Evolutionary conservation across 2,888 invertebrate species (phyloP).

Genomic region (Sarcophaga variegata): DNA sequence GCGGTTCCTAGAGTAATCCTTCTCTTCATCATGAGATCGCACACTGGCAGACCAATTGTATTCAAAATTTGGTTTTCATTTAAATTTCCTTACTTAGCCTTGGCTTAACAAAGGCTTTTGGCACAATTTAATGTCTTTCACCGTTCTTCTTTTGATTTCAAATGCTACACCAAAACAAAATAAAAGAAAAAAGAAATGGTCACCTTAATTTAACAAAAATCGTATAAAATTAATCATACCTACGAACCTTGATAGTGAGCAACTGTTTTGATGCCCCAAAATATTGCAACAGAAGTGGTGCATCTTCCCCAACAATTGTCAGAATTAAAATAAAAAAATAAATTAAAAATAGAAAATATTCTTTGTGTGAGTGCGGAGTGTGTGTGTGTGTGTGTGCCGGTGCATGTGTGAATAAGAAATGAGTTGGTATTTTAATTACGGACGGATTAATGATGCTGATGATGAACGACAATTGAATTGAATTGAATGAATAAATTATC

Average conservation of each 20-base stretch:
- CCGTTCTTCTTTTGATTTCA: no score
- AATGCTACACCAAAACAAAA: no score
- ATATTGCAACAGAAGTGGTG: background rate
- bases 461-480: slow-evolving; percentile 51
- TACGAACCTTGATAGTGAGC: background rate
- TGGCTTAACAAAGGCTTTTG: no score
- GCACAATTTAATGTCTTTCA: no score
- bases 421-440: slow-evolving; percentile 68
- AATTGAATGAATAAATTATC: slow-evolving; percentile 32
- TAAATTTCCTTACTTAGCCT: no score
- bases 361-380: background rate
- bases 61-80: background rate
- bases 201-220: no score
- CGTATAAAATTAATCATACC: no score
- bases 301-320: background rate
- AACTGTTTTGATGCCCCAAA: background rate
- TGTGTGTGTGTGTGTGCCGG: background rate
- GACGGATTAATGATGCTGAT: slow-evolving; percentile 52
- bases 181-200: no score
- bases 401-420: slow-evolving; percentile 34
- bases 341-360: slow-evolving; percentile 19
- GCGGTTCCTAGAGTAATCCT: no score
- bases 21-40: no score
- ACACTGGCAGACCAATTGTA: background rate
- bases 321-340: background rate